Base-by-base conservation (phyloP, 2,888 invertebrate species). In the Hoplodrina blanda region DNA sequence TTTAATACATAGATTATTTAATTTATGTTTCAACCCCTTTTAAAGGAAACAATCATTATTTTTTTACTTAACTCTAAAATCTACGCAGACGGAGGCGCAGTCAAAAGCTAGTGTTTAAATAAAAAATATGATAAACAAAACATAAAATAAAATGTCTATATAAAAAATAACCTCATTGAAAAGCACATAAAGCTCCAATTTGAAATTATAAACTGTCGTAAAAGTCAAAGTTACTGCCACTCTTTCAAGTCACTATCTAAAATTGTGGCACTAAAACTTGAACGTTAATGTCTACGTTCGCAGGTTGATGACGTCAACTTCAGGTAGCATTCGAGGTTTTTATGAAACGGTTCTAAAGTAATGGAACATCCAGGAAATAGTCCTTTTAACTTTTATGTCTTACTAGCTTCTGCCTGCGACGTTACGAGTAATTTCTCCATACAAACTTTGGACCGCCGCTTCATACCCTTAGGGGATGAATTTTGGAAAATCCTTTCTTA, bases 311-410 rank as follows among this genome's bases (percentile, higher is more conserved):
- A 13, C 17, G 46, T 46, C 17, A 17, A 5, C 59, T 59, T 41
- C 6, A 4, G 19, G 44, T 62, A 55, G 50, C 25, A 25, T 52
- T 46, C 13, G 10, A 67, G 25, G 37, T 37, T 44, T 17, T 6
- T 30, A 37, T 25, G n/a, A 63, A 73, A 50, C 59, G 55, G 55
- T 56, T 66, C 15, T 59, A 2, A 30, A 57, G 61, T 67, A 74
- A 73, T 67, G 55, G 50, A 46, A 25, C 25, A 52, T 67, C 6
- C 20, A 59, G 59, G 25, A 50, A 60, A 59, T 57, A 37, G 60
- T 30, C 13, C 17, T 62, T 59, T 72, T 8, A 20, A 72, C 17
- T 41, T 44, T 50, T 62, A 50, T 54, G 33, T 17, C 10, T 7
- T 54, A 30, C 37, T 25, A 52, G n/a, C 20, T 20, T 52, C 15